Conservation (phyloP, 1,140 invertebrate species). For the Drosophila sproati region DNA sequence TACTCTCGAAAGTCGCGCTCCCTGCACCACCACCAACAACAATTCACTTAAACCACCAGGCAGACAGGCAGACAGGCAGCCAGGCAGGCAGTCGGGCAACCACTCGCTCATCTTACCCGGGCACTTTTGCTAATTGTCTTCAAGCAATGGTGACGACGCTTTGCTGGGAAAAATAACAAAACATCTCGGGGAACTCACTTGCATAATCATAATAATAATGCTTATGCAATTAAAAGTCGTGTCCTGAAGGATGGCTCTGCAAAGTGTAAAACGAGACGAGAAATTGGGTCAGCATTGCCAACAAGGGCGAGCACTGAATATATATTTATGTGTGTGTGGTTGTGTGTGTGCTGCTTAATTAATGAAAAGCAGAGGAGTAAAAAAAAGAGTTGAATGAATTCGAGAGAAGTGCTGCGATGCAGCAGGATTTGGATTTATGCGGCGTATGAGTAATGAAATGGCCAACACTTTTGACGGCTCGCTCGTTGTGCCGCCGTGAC, state of each 20-base stretch:
- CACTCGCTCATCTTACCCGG: constrained; percentile 57
- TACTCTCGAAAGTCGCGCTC: constrained; percentile 2
- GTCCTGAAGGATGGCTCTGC: constrained; percentile 49
- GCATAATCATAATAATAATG: constrained; percentile 66
- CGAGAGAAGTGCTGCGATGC: constrained; percentile 11
- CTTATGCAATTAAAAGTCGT: constrained; percentile 76
- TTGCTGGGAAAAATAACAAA: constrained; percentile 47
- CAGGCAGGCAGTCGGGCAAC: background rate
- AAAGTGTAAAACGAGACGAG: constrained; percentile 41
- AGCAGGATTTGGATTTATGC: constrained; percentile 23
- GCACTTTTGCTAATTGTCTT: constrained; percentile 78
- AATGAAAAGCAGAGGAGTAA: constrained; percentile 39
- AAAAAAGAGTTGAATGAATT: constrained; percentile 31
- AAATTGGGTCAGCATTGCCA: constrained; percentile 64
- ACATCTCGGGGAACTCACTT: constrained; percentile 57
- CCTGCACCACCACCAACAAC: constrained; percentile 14
- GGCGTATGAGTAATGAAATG: constrained; percentile 73
- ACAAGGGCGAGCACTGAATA: constrained; percentile 46
- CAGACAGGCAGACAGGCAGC: background rate
- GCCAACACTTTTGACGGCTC: constrained; percentile 51
- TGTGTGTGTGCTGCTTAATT: constrained; percentile 39
- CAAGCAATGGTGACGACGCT: constrained; percentile 33
- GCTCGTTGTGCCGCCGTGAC: background rate
- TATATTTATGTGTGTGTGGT: constrained; percentile 15
- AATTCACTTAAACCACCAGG: constrained; percentile 1